Conservation (phyloP, 2,113 vertebrate species). For the Phalacrocorax pelagicus region DNA sequence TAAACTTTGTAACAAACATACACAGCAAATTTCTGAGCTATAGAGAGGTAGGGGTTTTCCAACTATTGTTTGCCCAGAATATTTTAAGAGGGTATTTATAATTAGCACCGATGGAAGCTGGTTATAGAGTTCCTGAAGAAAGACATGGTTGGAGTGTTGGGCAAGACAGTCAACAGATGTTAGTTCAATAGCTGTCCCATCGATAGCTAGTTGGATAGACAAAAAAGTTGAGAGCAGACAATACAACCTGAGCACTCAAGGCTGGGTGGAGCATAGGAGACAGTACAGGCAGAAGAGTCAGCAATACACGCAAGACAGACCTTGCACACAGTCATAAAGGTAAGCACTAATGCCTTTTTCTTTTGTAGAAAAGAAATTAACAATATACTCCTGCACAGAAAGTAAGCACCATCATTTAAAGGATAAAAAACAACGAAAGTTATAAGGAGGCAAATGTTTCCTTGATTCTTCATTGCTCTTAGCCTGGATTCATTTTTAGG, state of each 20-base stretch:
- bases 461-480: background rate
- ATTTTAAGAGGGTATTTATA: background rate
- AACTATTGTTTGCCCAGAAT: background rate
- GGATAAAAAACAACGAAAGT: background rate
- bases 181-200: background rate
- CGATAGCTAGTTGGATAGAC: fast-evolving
- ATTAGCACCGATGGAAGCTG: background rate
- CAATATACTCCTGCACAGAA: background rate
- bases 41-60: background rate
- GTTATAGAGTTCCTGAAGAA: background rate
- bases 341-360: background rate
- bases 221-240: background rate
- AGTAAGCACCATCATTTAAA: background rate
- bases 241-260: background rate
- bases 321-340: background rate
- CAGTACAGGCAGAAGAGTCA: background rate
- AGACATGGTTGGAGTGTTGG: background rate
- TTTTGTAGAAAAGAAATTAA: background rate
- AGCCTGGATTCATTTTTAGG: background rate
- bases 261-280: background rate
- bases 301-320: background rate
- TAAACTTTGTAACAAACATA: background rate
- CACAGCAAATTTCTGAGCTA: background rate
- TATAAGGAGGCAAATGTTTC: background rate
- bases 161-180: background rate